Evolutionary conservation across 2,113 vertebrate species (phyloP).

Genomic region (Nestor notabilis): DNA sequence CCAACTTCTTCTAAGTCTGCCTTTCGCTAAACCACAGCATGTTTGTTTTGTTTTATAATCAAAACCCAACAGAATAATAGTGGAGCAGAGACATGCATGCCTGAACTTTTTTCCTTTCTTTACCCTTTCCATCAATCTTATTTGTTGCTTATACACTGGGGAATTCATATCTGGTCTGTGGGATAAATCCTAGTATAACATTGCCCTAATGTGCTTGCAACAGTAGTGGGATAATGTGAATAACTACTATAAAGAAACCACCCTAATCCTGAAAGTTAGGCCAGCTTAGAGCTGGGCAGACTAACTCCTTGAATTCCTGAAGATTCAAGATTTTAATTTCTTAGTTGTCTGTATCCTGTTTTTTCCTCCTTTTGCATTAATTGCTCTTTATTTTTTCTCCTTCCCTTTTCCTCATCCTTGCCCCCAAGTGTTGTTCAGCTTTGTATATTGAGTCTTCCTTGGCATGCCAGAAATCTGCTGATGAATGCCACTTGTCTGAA

Average conservation of each 20-base stretch:
- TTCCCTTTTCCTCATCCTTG: neutral
- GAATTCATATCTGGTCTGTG: neutral
- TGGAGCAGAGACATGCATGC: neutral
- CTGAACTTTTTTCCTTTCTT: neutral
- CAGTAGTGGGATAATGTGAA: neutral
- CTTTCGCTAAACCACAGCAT: constrained; percentile 5
- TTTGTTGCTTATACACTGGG: neutral
- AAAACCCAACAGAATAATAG: neutral
- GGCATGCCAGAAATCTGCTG: neutral
- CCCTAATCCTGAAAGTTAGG: neutral
- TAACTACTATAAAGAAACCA: neutral
- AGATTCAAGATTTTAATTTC: neutral
- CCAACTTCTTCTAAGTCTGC: neutral
- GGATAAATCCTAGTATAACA: neutral
- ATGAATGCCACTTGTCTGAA: constrained; percentile 53
- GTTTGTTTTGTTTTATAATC: neutral
- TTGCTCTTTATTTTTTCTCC: neutral
- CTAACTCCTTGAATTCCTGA: neutral
- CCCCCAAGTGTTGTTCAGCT: neutral
- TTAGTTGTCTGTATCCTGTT: neutral
- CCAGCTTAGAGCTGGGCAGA: neutral
- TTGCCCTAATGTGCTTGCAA: neutral
- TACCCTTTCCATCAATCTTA: neutral
- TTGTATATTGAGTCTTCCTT: constrained; percentile 24
- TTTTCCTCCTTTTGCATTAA: constrained; percentile 1